Conservation (phyloP, 2,113 vertebrate genomes). For the Camelus bactrianus region DNA sequence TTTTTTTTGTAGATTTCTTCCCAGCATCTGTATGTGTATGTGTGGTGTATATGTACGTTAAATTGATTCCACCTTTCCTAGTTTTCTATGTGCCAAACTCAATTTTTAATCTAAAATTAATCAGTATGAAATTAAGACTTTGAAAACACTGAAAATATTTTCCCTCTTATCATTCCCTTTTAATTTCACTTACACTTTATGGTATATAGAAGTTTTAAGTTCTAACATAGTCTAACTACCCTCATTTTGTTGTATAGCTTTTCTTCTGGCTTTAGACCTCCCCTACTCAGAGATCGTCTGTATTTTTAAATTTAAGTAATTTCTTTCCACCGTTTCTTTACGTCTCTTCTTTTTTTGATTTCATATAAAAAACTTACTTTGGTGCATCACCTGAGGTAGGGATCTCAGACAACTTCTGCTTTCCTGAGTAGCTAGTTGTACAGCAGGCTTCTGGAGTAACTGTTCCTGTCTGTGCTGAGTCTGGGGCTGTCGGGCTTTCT, state of each 20-base stretch:
- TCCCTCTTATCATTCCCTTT: background rate
- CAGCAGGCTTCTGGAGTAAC: background rate
- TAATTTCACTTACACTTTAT: constrained; percentile 48
- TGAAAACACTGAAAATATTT: background rate
- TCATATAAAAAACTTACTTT: constrained; percentile 13
- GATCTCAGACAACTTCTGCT: background rate
- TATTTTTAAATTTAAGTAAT: background rate
- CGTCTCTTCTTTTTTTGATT: background rate
- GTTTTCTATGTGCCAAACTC: background rate
- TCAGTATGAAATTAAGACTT: background rate
- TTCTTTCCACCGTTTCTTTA: background rate
- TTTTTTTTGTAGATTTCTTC: background rate
- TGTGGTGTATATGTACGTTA: too few relatives aligned
- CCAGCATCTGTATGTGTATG: too few relatives aligned
- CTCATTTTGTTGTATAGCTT: background rate
- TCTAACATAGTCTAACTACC: background rate
- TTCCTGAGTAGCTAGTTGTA: background rate
- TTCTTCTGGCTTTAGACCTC: background rate
- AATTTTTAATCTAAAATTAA: background rate
- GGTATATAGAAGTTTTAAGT: background rate
- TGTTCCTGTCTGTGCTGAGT: background rate
- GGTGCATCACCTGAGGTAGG: background rate
- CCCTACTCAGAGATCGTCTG: background rate
- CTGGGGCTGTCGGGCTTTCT: background rate
- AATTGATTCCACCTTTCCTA: too few relatives aligned